Base-by-base conservation (phyloP, 1,140 invertebrate genomes). In the Phortica variegata region DNA sequence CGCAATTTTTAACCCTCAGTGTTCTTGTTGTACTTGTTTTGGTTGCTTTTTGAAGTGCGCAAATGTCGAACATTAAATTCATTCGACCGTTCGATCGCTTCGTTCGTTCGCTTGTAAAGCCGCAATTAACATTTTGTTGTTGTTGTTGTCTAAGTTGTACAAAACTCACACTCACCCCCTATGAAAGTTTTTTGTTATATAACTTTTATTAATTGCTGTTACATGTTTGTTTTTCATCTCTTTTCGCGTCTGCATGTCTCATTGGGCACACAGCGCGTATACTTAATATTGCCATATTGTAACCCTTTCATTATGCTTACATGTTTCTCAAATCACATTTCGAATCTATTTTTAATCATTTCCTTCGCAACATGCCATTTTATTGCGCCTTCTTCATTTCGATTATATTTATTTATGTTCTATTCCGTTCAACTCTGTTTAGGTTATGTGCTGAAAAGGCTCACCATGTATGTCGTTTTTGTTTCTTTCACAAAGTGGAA, bases 161-260 rank as follows among this genome's bases (percentile, higher is more conserved):
- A 18, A 36, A 38, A 33, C 43, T 19, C 45, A n/a, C 47, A n/a
- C 48, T 41, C 31, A 20, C 10, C 12, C 32, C 19, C 13, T 16
- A 20, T 7, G 19, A 42, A 42, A 38, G 44, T 45, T 13, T 39
- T 47, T 48, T 56, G 54, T 37, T 47, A 45, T 59, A 60, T 68
- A 71, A 71, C 66, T 68, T 71, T 56, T 71, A 60, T 72, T 71
- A 71, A 71, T 71, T 71, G 66, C 68, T 63, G 68, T 71, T 66
- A 66, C 59, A 60, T 33, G 42, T 19, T 43, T 43, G 50, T 57
- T 47, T 26, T 47, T 40, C 3, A 15, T 18, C 21, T 37, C 29
- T 34, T n/a, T 38, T 19, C 16, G 17, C 10, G 47, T 47, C 42
- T 34, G n/a, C 7, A 38, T 20, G 40, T 17, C 38, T 33, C n/a